These are phyloP conservation scores for Callorhinus ursinus DNA, from an alignment of 2,113 vertebrate genomes.

Conservation along the genomic window DNA sequence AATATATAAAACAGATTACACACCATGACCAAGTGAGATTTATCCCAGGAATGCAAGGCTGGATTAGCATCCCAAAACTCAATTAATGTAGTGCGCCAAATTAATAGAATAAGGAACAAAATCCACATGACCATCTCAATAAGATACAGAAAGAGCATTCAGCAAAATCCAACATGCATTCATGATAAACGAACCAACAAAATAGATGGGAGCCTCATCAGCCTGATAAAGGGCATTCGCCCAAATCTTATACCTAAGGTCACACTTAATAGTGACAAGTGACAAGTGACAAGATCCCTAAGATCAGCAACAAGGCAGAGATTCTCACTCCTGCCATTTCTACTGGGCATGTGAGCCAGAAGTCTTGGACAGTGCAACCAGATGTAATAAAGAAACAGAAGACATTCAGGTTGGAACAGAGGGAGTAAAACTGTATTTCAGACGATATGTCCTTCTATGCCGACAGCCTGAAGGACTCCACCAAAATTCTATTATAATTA, in stretches of 20 bases:
- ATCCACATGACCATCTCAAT: neutral
- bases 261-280: neutral
- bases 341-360: neutral
- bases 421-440: neutral
- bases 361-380: neutral
- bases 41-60: neutral
- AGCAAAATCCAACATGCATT: neutral
- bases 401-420: neutral
- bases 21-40: neutral
- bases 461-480: neutral
- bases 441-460: neutral
- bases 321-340: neutral
- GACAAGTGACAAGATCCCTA: too few relatives aligned
- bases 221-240: neutral
- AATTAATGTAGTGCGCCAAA: neutral
- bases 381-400: neutral
- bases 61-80: neutral
- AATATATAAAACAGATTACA: neutral
- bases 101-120: neutral
- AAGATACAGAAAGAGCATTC: neutral
- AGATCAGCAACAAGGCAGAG: neutral
- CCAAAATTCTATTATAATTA: neutral
- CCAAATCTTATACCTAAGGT: fast-evolving
- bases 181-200: neutral
- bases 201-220: neutral